Conservation (phyloP, 2,797 vertebrate species). For the Etheostoma perlongum region DNA sequence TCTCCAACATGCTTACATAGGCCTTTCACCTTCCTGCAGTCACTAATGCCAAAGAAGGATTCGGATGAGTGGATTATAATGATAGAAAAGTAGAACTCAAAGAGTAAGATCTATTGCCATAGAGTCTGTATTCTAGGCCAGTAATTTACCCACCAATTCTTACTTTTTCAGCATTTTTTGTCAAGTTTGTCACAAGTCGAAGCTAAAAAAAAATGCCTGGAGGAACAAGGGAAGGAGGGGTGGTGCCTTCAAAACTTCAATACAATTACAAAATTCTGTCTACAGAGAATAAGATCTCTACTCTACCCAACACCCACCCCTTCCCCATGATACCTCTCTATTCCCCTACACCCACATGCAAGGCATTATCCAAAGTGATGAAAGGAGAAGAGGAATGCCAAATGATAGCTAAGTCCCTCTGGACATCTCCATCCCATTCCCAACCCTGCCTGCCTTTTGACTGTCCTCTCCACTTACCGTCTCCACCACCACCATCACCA, state of each 20-base stretch:
- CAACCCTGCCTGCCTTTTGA: constrained; percentile 59
- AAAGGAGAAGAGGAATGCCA: constrained; percentile 72
- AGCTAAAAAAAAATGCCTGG: constrained; percentile 25
- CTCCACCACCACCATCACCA: constrained; percentile 32
- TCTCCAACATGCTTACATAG: constrained; percentile 26
- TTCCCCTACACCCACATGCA: constrained; percentile 57
- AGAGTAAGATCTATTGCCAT: constrained; percentile 9
- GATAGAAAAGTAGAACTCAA: constrained; percentile 25
- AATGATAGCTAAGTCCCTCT: constrained; percentile 77
- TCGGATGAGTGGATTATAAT: constrained; percentile 4
- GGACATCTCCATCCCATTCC: constrained; percentile 66
- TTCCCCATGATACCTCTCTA: constrained; percentile 36
- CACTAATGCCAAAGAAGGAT: constrained; percentile 13
- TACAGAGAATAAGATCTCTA: constrained; percentile 29
- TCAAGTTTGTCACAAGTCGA: constrained; percentile 33
- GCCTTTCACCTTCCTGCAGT: constrained; percentile 39
- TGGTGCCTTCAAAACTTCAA: constrained; percentile 47
- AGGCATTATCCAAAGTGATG: constrained; percentile 70
- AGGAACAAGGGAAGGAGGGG: constrained; percentile 27
- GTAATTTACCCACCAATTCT: constrained; percentile 3
- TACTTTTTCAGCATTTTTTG: not conserved
- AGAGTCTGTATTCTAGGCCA: not conserved
- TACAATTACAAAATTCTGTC: constrained; percentile 38
- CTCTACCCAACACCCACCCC: constrained; percentile 17
- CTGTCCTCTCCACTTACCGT: constrained; percentile 74